Evolutionary conservation across 2,797 vertebrate species (phyloP), one percentile per base, ranked within the genome.

Genomic region (Coranthus polyacanthus): DNA sequence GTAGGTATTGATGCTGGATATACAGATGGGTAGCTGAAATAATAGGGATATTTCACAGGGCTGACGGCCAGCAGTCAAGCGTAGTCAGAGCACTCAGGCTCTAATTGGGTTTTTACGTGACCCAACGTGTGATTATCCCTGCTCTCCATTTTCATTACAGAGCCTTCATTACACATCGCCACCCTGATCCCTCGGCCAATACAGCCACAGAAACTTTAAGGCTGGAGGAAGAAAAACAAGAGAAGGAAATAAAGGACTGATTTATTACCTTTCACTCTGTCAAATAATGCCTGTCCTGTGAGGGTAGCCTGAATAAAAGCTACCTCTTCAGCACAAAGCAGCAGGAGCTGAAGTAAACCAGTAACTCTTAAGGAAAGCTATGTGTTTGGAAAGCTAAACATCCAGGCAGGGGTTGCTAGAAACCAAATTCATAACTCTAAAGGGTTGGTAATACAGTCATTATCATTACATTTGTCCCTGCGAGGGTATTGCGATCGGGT

Each of bases 61-160:
- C 42, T 59, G 57, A 52, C 12, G 10, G 18, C 38, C 47, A 52
- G 64, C 49, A 73, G 51, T 69, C 71, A 58, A 38, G 36, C 15
- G 34, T 55, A 21, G 51, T 76, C 53, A 26, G 39, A 75, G n/a
- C n/a, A n/a, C n/a, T n/a, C n/a, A n/a, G n/a, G n/a, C n/a, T n/a
- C n/a, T n/a, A n/a, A n/a, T n/a, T n/a, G n/a, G n/a, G 49, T 75
- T 87, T 86, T 81, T 81, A 79, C 22, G 24, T 75, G 73, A 63
- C 63, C 73, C 68, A 63, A 85, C 73, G 64, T 77, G 62, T 78
- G 64, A 91, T 88, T 79, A 81, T 83, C 65, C 56, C 36, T 42
- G 47, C 75, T 73, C 62, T 82, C 81, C 63, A 60, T 85, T 88
- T 83, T 82, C 52, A 77, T 85, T 82, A 82, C 34, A 51, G 38